These are phyloP conservation scores for Oncorhynchus gorbuscha DNA, from an alignment of 2,113 vertebrate genomes.

Conservation along the genomic window DNA sequence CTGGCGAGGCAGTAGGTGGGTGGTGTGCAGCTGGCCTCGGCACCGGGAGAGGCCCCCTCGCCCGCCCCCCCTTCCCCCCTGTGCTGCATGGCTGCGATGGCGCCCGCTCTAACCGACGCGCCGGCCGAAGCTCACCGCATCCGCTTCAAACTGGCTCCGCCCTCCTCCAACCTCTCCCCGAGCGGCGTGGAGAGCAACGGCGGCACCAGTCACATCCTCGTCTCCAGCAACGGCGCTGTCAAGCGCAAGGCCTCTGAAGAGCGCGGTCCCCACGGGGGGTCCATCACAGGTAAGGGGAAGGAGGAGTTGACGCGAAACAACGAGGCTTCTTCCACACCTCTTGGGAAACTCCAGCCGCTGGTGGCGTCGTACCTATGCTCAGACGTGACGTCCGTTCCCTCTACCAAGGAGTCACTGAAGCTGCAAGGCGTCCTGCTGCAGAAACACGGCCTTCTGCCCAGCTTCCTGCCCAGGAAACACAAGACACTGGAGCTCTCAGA, in stretches of 20 bases:
- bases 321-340: conserved; percentile 70
- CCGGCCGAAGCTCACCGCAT: conserved; percentile 84
- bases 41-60: conserved; percentile 80
- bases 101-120: conserved; percentile 88
- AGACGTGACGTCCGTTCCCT: conserved; percentile 80
- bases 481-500: too few relatives aligned
- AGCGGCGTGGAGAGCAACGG: conserved; percentile 94
- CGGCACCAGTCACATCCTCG: conserved; percentile 90
- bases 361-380: conserved; percentile 86
- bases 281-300: too few relatives aligned
- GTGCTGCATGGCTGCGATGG: conserved; percentile 92
- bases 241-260: conserved; percentile 89
- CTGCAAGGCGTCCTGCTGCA: too few relatives aligned
- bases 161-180: conserved; percentile 85
- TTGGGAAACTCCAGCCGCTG: conserved; percentile 82
- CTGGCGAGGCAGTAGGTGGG: conserved; percentile 76
- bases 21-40: conserved; percentile 81
- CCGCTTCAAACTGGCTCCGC: conserved; percentile 88
- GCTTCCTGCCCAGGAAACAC: conserved; percentile 76
- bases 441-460: conserved; percentile 75
- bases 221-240: conserved; percentile 83
- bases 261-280: conserved; percentile 63
- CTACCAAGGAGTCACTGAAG: conserved; percentile 65
- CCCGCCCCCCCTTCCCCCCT: conserved; percentile 74
- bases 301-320: conserved; percentile 45